Conservation (phyloP, 2,113 vertebrate species). For the Rhagologus leucostigma region DNA sequence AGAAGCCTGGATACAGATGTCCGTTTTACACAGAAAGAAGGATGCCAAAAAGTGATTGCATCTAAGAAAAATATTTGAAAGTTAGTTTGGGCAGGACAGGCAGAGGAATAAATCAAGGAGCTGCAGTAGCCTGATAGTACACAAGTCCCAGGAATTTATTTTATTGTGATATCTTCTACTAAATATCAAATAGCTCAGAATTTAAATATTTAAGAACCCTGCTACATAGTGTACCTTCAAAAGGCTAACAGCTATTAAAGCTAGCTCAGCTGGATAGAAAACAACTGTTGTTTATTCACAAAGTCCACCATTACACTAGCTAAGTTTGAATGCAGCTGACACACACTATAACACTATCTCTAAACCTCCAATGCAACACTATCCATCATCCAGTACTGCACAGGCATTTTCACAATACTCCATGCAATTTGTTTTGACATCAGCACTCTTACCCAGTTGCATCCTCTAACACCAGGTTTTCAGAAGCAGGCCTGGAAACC, state of each 20-base stretch:
- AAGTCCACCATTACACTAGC: not conserved
- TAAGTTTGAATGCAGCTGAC: not conserved
- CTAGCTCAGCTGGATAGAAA: not conserved
- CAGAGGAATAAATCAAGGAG: not conserved
- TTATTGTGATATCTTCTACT: not conserved
- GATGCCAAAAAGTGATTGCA: not conserved
- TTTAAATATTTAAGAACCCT: constrained; percentile 8
- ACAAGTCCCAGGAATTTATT: not conserved
- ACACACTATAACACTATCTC: not conserved
- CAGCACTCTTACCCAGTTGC: not conserved
- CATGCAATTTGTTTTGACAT: not conserved
- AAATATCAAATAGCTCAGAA: not conserved
- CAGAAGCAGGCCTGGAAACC: not conserved
- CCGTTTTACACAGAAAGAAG: not conserved
- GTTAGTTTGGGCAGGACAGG: not conserved
- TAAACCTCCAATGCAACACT: not conserved
- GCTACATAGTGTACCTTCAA: not conserved
- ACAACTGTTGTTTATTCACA: not conserved
- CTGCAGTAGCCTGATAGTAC: not conserved
- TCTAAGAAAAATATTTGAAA: constrained; percentile 1
- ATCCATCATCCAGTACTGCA: not conserved
- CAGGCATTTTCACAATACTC: not conserved
- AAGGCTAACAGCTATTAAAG: not conserved
- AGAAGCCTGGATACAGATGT: not conserved
- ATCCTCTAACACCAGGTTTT: not conserved